Base-by-base conservation (phyloP, 1,140 invertebrate species). In the Phymorhynchus buccinoides region DNA sequence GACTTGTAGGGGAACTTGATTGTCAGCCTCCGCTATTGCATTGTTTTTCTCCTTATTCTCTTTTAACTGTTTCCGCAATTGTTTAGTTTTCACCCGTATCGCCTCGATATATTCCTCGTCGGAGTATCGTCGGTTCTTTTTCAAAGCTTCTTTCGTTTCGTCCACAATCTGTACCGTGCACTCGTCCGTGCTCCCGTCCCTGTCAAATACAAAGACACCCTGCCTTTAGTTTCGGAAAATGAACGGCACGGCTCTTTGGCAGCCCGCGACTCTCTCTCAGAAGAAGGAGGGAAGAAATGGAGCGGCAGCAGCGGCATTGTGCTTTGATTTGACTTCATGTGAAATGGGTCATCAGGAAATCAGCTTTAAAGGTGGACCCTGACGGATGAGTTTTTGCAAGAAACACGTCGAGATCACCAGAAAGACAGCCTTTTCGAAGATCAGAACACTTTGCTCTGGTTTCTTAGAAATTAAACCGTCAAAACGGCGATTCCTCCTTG, bases 181-280 rank as follows among this genome's bases (percentile, higher is more conserved):
- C 30, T 71, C 18, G 68, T 71, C 18, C 37, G 14, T 32, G 30
- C 35, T 37, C 30, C 37, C 68, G 27, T 32, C 68, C 68, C 68
- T 71, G 68, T 37, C 68, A 71, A 32, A 71, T 37, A 71, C 68
- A 71, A 71, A 71, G 2, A 71, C 68, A 71, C 30, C 68, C 68
- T 62, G 30, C 37, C 30, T 71, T 71, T 71, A 71, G 68, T 35
- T 37, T n/a, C 68, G 30, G 35, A 37, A 71, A 71, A 71, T 71
- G 35, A 71, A 71, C 12, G 6, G 7, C 9, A 9, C 7, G 6
- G 35, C 18, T 32, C 14, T 27, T 4, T 37, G 68, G 14, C 3
- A 9, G 0, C 16, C 14, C 2, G 30, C 16, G 68, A 35, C 37
- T 71, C 68, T 71, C 14, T n/a, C n/a, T 37, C 30, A 71, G 68